Percentiles rank a stretch among this genome's conserved stretches.
These are phyloP conservation scores for Scomber scombrus DNA, from an alignment of 2,113 vertebrate species.

Conservation along the genomic window DNA sequence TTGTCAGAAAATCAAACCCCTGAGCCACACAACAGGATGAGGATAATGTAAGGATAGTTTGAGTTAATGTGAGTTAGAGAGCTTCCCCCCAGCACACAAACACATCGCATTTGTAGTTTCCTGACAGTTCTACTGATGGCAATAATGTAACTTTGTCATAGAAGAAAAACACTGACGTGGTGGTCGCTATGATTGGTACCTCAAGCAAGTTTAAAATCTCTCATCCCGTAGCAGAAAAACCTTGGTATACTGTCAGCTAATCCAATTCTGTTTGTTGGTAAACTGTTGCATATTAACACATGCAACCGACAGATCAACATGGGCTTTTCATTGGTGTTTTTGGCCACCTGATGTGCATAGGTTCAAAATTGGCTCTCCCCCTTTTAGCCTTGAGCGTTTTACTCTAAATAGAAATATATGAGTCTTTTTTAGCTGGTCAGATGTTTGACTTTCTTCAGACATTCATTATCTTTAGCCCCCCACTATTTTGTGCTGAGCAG, in stretches of 20 bases:
- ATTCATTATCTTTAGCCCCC: neutral
- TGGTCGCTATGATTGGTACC: constrained; percentile 47
- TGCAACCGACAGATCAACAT: neutral
- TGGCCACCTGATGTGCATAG: neutral
- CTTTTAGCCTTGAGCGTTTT: neutral
- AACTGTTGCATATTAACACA: neutral
- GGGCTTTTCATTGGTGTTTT: neutral
- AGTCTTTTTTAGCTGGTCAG: neutral
- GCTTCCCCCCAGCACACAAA: constrained; percentile 28
- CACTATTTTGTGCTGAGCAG: neutral
- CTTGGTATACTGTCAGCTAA: neutral
- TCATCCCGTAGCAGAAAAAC: constrained; percentile 21
- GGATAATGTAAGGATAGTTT: neutral
- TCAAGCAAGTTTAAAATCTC: constrained; percentile 43
- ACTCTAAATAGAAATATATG: neutral
- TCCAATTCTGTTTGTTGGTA: neutral
- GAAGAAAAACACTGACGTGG: neutral
- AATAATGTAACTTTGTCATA: constrained; percentile 4
- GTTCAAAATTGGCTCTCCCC: neutral
- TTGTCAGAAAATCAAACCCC: constrained; percentile 25
- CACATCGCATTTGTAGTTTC: constrained; percentile 11
- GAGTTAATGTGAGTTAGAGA: neutral
- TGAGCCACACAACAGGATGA: constrained; percentile 2
- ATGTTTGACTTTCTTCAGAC: neutral
- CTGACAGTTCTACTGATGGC: constrained; percentile 20